Conservation (phyloP, 2,888 invertebrate genomes). For the Augochlorella aurata region DNA sequence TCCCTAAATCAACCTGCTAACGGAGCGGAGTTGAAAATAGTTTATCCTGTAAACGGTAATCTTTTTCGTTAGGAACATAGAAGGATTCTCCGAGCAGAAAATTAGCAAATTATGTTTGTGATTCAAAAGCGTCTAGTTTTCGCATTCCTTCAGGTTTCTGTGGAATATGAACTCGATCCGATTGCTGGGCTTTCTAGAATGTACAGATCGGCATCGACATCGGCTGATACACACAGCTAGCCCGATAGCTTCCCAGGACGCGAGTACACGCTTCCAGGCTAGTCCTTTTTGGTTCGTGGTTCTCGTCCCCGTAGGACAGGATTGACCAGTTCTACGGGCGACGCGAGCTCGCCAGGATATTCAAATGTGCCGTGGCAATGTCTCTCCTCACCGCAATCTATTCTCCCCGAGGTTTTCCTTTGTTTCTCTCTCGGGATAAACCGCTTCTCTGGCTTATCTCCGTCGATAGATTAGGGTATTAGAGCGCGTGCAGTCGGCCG, state of each 20-base stretch:
- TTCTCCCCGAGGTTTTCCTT: conserved; percentile 4
- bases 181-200: too few relatives aligned
- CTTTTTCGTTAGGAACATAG: neutral
- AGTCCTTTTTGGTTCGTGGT: conserved; percentile 61
- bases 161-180: too few relatives aligned
- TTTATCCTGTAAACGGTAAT: neutral
- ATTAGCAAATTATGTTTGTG: neutral
- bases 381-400: conserved; percentile 25
- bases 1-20: neutral
- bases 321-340: conserved; percentile 64
- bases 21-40: neutral
- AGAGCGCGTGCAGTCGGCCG: neutral
- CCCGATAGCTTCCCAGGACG: conserved; percentile 17
- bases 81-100: neutral
- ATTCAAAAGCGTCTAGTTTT: neutral
- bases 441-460: neutral
- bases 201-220: too few relatives aligned
- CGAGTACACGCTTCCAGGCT: conserved; percentile 52
- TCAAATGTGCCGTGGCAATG: conserved; percentile 57
- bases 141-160: too few relatives aligned
- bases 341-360: conserved; percentile 53
- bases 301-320: conserved; percentile 61
- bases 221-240: neutral
- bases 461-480: conserved; percentile 3
- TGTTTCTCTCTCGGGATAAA: conserved; percentile 25